phyloP scores from a whole-genome alignment of 2,113 vertebrate species.

The Lathamus discolor region DNA sequence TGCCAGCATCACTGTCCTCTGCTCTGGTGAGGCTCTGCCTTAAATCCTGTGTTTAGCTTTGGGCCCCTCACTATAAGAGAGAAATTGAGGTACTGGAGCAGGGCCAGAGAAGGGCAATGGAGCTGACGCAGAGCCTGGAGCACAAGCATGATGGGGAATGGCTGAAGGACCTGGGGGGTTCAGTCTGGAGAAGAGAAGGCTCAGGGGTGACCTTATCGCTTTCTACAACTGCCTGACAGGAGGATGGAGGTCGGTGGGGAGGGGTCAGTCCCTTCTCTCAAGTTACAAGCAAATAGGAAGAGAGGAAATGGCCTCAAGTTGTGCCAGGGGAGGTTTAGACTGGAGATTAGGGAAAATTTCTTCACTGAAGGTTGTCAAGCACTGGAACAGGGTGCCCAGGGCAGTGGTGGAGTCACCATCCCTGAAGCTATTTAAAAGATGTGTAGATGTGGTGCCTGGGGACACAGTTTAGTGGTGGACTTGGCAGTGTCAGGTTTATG shows the following conservation, averaged over 20 bases:
- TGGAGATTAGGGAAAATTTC: neutral
- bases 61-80: accelerated
- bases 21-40: neutral
- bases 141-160: accelerated
- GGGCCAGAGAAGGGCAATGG: neutral
- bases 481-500: neutral
- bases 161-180: neutral
- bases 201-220: neutral
- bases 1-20: neutral
- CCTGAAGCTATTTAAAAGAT: neutral
- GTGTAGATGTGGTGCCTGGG: neutral
- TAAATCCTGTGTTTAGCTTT: neutral
- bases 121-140: neutral
- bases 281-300: neutral
- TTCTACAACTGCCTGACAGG: neutral
- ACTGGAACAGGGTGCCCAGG: neutral
- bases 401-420: neutral
- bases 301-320: neutral
- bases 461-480: neutral
- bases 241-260: neutral
- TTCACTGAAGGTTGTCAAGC: neutral
- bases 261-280: accelerated
- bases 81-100: accelerated
- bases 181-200: neutral
- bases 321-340: neutral